These are phyloP conservation scores for Leucopsar rothschildi DNA, from an alignment of 2,113 vertebrate genomes.

Conservation along the genomic window DNA sequence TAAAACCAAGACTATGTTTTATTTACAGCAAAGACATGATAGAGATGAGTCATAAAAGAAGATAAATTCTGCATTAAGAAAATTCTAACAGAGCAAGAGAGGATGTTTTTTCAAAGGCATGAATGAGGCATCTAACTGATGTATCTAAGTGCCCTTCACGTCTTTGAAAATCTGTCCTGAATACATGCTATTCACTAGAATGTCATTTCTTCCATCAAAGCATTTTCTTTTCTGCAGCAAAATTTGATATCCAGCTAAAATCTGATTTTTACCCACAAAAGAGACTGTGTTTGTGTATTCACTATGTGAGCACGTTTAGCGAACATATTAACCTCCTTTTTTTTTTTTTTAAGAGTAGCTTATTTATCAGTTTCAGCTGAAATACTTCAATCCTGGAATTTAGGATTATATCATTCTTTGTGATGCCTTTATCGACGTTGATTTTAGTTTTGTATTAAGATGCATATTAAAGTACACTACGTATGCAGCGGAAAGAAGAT, in stretches of 20 bases:
- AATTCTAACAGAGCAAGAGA: not conserved
- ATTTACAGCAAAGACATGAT: slow-evolving; percentile 1
- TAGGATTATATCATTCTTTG: not conserved
- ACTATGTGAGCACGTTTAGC: not conserved
- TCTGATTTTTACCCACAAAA: not conserved
- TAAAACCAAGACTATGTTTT: slow-evolving; percentile 15
- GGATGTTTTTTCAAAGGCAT: not conserved
- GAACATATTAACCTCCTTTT: not conserved
- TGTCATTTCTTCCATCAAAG: not conserved
- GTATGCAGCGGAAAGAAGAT: not conserved
- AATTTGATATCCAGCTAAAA: not conserved
- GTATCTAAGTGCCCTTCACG: not conserved
- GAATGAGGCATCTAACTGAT: not conserved
- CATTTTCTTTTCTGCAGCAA: not conserved
- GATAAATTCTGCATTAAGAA: not conserved
- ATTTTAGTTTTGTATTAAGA: not conserved
- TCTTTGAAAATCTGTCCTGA: not conserved
- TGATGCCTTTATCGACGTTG: not conserved
- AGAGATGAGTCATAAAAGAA: slow-evolving; percentile 45
- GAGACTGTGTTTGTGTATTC: not conserved
- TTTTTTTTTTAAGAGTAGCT: not conserved
- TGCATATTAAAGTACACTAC: not conserved
- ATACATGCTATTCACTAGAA: not conserved
- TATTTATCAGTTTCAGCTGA: not conserved
- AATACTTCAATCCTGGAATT: not conserved